These are phyloP conservation scores for Agrenia bidenticulata DNA, from an alignment of 2,888 invertebrate species.

Conservation along the genomic window DNA sequence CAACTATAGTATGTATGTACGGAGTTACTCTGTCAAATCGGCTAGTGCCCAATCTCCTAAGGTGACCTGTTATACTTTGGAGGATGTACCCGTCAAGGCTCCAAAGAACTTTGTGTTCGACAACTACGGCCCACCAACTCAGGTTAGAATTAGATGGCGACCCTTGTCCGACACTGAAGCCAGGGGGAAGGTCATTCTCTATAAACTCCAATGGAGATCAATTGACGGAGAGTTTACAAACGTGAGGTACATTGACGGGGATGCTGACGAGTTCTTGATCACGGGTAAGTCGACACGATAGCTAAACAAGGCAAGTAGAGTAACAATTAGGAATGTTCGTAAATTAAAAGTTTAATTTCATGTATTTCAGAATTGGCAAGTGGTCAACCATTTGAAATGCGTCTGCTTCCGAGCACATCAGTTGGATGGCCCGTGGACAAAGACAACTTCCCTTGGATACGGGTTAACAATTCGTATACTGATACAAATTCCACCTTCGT, in stretches of 20 bases:
- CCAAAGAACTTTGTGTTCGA: slow-evolving; percentile 33
- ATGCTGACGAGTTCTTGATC: slow-evolving; percentile 41
- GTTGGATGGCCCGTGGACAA: slow-evolving; percentile 36
- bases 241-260: slow-evolving; percentile 45
- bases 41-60: slow-evolving; percentile 42
- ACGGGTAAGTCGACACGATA: slow-evolving; percentile 38
- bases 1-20: slow-evolving; percentile 37
- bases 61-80: slow-evolving; percentile 36
- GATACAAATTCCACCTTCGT: slow-evolving; percentile 34
- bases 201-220: slow-evolving; percentile 49
- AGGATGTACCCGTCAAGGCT: slow-evolving; percentile 42
- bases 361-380: slow-evolving; percentile 28
- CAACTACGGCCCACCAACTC: slow-evolving; percentile 36
- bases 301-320: too few species aligned
- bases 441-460: slow-evolving; percentile 35
- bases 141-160: slow-evolving; percentile 43
- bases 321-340: too few species aligned
- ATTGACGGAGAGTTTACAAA: slow-evolving; percentile 43
- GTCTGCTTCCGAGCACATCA: slow-evolving; percentile 46
- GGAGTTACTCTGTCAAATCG: slow-evolving; percentile 42
- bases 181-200: slow-evolving; percentile 43
- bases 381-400: slow-evolving; percentile 41
- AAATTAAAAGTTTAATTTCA: too few species aligned
- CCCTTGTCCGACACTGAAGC: slow-evolving; percentile 42
- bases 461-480: slow-evolving; percentile 16